Evolutionary conservation across 2,888 invertebrate species (phyloP), one percentile per base, ranked within the genome.

Genomic region (Orthonychiurus folsomi): DNA sequence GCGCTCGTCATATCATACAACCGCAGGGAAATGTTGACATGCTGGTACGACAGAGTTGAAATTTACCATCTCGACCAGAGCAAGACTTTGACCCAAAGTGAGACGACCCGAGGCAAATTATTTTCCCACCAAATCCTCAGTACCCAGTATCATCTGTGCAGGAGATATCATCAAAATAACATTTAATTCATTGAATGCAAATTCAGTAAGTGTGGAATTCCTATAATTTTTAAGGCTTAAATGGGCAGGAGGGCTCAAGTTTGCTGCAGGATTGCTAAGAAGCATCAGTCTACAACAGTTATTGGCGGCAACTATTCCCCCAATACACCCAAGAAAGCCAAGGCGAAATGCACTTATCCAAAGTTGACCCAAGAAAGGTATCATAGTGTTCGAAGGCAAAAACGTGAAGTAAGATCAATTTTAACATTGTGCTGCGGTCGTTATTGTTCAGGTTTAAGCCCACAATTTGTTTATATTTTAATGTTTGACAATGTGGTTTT

Each of bases 21-120:
- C 37, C 37, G 37, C 37, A 37, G 37, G 37, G 37, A 37, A 37
- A 37, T 37, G 37, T 37, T 37, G 37, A 37, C 37, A 37, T 37
- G 37, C 37, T 37, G 37, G 37, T 37, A 37, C 37, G 37, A 37
- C 37, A 37, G 37, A 37, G 37, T 37, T 37, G 37, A 37, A 37
- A 37, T 37, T n/a, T 15, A 37, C 15, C 37, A 15, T 37, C 37
- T 37, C 37, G 37, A 37, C 37, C 37, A 37, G 37, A 37, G 15
- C 37, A 5, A 37, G 37, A 37, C 5, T 37, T 15, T 15, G 5
- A 9, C 15, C 37, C 37, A n/a, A n/a, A n/a, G n/a, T n/a, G n/a
- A n/a, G n/a, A n/a, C 37, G 37, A 9, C 37, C 9, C 5, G 37
- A 37, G 37, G 37, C 37, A 37, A 37, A 5, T 15, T 9, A 37